Evolutionary conservation across 1,140 invertebrate species (phyloP).

Genomic region (Drosophila varians): DNA sequence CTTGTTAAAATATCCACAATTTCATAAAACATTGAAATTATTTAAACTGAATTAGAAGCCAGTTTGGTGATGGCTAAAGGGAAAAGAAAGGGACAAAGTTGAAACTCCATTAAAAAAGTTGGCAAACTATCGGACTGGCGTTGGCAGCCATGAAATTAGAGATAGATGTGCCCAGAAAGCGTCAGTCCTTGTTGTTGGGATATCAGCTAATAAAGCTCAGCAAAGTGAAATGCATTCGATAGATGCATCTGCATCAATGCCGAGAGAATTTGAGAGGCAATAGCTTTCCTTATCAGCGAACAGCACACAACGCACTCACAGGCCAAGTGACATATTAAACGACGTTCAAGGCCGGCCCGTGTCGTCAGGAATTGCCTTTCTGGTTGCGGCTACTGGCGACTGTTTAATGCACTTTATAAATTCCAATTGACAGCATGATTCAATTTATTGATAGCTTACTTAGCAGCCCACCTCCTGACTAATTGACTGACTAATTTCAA

Average conservation of each 20-base stretch:
- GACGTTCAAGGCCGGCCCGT: constrained; percentile 27
- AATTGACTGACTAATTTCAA: constrained; percentile 59
- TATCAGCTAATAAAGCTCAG: constrained; percentile 37
- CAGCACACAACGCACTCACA: not conserved
- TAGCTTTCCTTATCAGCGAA: constrained; percentile 24
- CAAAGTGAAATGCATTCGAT: constrained; percentile 11
- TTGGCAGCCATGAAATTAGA: constrained; percentile 9
- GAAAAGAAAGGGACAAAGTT: constrained; percentile 24
- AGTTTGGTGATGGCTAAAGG: too few relatives aligned
- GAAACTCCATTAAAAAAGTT: not conserved
- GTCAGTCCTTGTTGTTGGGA: too few relatives aligned
- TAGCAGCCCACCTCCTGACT: constrained; percentile 1
- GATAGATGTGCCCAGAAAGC: constrained; percentile 19
- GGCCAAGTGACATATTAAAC: not conserved
- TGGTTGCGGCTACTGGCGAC: not conserved
- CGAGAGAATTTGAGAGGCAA: not conserved
- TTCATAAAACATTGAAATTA: constrained; percentile 30
- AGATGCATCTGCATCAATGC: constrained; percentile 31
- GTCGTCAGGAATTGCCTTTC: too few relatives aligned
- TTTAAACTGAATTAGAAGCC: constrained; percentile 32
- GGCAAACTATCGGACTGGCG: not conserved
- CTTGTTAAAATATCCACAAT: constrained; percentile 22
- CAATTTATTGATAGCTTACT: constrained; percentile 64
- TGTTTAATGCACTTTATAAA: constrained; percentile 28
- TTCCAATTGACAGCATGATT: constrained; percentile 48